These are phyloP conservation scores for Girardia tigrina DNA, from an alignment of 2,888 invertebrate species.

Conservation along the genomic window DNA sequence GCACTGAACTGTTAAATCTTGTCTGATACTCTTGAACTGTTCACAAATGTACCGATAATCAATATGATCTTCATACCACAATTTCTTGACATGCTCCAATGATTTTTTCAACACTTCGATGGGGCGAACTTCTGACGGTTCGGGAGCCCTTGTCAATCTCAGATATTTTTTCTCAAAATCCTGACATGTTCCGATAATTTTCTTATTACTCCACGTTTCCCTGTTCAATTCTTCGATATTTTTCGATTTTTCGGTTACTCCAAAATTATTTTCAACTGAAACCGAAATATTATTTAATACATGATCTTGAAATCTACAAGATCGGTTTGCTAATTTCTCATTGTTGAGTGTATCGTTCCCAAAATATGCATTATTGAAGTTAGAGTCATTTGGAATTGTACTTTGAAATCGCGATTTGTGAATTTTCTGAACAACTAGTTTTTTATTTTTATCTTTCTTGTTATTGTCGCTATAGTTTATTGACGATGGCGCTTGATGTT, in stretches of 20 bases:
- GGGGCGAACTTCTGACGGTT: slow-evolving; percentile 62
- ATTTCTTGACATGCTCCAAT: slow-evolving; percentile 72
- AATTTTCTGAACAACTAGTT: background rate
- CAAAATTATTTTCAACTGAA: background rate
- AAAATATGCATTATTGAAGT: too few relatives aligned
- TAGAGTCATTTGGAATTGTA: too few relatives aligned
- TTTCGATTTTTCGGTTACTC: too few relatives aligned
- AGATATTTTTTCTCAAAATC: slow-evolving; percentile 90
- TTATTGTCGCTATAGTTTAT: background rate
- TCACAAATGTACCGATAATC: slow-evolving; percentile 95
- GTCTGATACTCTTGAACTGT: slow-evolving; percentile 91
- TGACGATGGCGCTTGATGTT: background rate
- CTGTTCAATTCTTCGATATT: background rate
- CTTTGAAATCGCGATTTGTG: background rate
- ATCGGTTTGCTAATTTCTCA: background rate
- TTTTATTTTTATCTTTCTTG: background rate
- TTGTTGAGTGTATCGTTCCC: background rate
- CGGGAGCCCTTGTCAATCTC: slow-evolving; percentile 67
- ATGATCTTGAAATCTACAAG: background rate
- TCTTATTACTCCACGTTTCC: slow-evolving; percentile 59
- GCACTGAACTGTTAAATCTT: slow-evolving; percentile 96
- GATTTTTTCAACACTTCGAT: slow-evolving; percentile 69
- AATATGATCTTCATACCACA: slow-evolving; percentile 64
- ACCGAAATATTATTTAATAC: background rate
- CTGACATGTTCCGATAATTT: slow-evolving; percentile 80